Percentiles rank a stretch among this genome's conserved stretches.
These are phyloP conservation scores for Ameiurus melas DNA, from an alignment of 2,113 vertebrate genomes.

Conservation along the genomic window DNA sequence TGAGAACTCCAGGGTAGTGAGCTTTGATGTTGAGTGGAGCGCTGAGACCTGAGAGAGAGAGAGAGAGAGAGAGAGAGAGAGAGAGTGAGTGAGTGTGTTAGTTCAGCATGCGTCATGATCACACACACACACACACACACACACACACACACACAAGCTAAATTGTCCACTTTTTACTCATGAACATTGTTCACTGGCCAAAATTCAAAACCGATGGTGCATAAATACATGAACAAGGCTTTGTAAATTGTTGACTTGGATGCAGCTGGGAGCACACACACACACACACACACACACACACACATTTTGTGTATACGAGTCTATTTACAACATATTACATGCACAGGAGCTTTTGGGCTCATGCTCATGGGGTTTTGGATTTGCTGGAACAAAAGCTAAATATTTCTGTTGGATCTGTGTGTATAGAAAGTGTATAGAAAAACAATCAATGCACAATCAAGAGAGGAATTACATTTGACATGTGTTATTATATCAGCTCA, in stretches of 20 bases:
- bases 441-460: background rate
- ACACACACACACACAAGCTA: conserved; percentile 1
- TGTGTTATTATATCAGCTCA: background rate
- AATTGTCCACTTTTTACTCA: conserved; percentile 19
- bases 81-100: conserved; percentile 16
- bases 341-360: background rate
- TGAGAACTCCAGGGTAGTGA: conserved; percentile 24
- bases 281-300: conserved; percentile 20
- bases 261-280: conserved; percentile 27
- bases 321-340: conserved; percentile 20
- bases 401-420: background rate
- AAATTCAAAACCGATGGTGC: conserved; percentile 10
- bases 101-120: conserved; percentile 56
- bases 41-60: conserved; percentile 33
- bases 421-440: background rate
- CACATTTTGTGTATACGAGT: conserved; percentile 6
- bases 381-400: background rate
- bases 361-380: background rate
- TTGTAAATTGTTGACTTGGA: conserved; percentile 16
- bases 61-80: background rate
- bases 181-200: conserved; percentile 11
- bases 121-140: conserved; percentile 39
- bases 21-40: conserved; percentile 62
- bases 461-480: conserved; percentile 10
- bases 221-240: conserved; percentile 33